These are phyloP conservation scores for Heliconius charithonia DNA, from an alignment of 2,888 invertebrate species.

Conservation along the genomic window DNA sequence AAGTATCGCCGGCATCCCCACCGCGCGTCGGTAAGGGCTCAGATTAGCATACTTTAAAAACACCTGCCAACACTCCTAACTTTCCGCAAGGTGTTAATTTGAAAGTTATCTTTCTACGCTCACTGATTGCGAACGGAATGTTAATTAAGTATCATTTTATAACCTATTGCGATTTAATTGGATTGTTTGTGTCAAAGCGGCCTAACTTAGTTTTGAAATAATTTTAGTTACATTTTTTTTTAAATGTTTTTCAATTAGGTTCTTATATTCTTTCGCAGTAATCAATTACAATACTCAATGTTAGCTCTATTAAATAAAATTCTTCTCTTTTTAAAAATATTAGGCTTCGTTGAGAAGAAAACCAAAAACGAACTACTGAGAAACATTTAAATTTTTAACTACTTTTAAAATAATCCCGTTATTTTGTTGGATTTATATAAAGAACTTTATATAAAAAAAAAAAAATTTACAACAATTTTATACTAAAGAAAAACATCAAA, in stretches of 20 bases:
- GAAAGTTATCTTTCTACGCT: constrained; percentile 39
- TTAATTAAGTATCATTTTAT: constrained; percentile 37
- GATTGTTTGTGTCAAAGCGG: background rate
- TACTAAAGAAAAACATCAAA: constrained; percentile 1
- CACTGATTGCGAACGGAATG: constrained; percentile 42
- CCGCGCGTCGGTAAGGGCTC: constrained; percentile 23
- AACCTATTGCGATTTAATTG: constrained; percentile 9
- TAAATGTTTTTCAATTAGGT: no score
- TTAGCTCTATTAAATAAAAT: no score
- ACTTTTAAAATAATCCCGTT: background rate
- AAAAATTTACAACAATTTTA: background rate
- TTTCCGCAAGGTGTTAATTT: constrained; percentile 49
- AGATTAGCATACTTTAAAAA: constrained; percentile 46
- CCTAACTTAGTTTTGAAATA: background rate
- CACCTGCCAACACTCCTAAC: constrained; percentile 42
- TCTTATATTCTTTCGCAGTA: background rate
- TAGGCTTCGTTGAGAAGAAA: no score
- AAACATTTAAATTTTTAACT: no score
- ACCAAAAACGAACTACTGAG: no score
- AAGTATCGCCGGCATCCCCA: constrained; percentile 4
- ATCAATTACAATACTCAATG: no score
- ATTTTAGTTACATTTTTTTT: background rate
- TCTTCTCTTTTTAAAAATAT: no score
- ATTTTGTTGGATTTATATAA: background rate
- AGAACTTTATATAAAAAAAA: background rate